Evolutionary conservation across 2,797 vertebrate genomes (phyloP).

Genomic region (Labeo calbasu): DNA sequence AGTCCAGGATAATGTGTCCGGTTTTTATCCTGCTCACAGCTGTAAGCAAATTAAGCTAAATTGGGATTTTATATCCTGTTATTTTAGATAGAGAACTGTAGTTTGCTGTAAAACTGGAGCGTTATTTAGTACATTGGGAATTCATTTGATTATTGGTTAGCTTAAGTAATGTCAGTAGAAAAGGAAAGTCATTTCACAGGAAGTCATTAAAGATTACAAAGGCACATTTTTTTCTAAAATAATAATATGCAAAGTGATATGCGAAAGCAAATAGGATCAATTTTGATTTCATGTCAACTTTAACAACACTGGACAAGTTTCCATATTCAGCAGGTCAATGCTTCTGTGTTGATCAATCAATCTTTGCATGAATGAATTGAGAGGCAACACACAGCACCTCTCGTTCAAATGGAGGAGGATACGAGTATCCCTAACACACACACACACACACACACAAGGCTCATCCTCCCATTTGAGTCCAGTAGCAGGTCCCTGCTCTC

Average conservation of each 20-base stretch:
- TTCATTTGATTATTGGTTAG: conserved; percentile 20
- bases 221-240: background rate
- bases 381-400: conserved; percentile 16
- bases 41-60: conserved; percentile 73
- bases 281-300: conserved; percentile 33
- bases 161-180: background rate
- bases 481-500: conserved; percentile 43
- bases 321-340: conserved; percentile 44
- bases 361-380: conserved; percentile 45
- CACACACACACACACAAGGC: conserved; percentile 32
- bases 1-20: conserved; percentile 72
- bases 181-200: background rate
- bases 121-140: conserved; percentile 27
- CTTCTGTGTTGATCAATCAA: conserved; percentile 42
- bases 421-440: conserved; percentile 35
- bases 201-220: background rate
- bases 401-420: conserved; percentile 1
- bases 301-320: conserved; percentile 36
- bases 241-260: conserved; percentile 23
- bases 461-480: conserved; percentile 46
- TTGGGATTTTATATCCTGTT: conserved; percentile 57
- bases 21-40: conserved; percentile 74
- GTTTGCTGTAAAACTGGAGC: conserved; percentile 33
- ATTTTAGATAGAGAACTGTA: conserved; percentile 21
- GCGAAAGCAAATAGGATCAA: background rate